A percentile compares a stretch with the other conserved stretches of the same genome.
Conservation (phyloP, 2,888 invertebrate genomes). For the Euzophera pinguis region DNA sequence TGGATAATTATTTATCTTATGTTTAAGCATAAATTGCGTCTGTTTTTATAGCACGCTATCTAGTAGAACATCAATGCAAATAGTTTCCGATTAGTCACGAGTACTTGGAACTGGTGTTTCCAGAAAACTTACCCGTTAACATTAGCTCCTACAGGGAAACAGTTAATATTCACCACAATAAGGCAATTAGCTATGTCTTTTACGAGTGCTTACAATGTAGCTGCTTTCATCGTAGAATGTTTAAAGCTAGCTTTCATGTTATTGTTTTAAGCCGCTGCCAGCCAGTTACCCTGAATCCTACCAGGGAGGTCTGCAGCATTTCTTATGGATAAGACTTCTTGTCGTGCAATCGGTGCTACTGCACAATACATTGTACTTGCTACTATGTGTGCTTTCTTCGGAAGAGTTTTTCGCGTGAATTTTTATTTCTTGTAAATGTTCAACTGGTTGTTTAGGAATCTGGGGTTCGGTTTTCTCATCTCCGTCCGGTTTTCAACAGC, state of each 20-base stretch:
- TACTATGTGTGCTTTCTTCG: too few species aligned
- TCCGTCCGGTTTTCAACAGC: too few species aligned
- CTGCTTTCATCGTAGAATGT: not conserved
- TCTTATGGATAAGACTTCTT: not conserved
- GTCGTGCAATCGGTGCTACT: too few species aligned
- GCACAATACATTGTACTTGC: too few species aligned
- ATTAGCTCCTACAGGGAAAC: constrained; percentile 8
- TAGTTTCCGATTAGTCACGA: constrained; percentile 9
- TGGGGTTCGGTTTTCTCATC: too few species aligned
- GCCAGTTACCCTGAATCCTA: not conserved
- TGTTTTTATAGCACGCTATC: not conserved
- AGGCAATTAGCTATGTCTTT: constrained; percentile 10
- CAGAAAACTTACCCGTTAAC: constrained; percentile 1
- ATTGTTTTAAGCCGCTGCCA: not conserved
- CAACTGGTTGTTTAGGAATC: too few species aligned
- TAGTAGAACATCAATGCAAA: constrained; percentile 1
- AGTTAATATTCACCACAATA: constrained; percentile 8
- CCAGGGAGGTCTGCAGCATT: not conserved
- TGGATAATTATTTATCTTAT: not conserved
- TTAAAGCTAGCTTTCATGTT: not conserved
- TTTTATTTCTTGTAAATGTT: too few species aligned
- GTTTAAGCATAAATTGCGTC: not conserved
- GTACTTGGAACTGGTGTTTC: not conserved
- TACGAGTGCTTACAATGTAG: constrained; percentile 6
- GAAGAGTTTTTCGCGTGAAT: too few species aligned